phyloP scores from a whole-genome alignment of 2,797 vertebrate genomes.

The Vireo griseus region DNA sequence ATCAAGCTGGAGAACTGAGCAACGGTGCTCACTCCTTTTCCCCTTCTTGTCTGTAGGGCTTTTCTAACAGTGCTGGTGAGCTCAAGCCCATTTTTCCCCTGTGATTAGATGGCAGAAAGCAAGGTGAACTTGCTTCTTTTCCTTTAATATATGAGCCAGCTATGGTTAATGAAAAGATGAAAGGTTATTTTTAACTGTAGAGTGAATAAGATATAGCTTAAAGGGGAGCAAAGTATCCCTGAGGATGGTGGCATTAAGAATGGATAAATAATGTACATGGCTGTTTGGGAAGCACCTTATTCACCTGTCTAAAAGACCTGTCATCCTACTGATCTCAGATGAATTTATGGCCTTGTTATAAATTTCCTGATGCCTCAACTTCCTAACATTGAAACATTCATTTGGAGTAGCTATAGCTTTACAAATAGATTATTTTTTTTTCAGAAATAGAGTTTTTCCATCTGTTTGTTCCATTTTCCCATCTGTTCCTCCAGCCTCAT shows the following conservation, averaged over 20 bases:
- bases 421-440: slow-evolving; percentile 65
- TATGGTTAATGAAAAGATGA: neutral
- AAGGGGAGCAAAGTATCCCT: neutral
- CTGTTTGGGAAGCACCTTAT: neutral
- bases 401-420: slow-evolving; percentile 68
- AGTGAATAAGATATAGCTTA: neutral
- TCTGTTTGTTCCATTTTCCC: slow-evolving; percentile 77
- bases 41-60: neutral
- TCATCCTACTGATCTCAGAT: neutral
- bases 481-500: slow-evolving; percentile 74
- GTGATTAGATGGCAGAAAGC: neutral
- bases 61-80: neutral
- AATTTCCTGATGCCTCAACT: slow-evolving; percentile 62
- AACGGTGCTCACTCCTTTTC: neutral
- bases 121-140: neutral
- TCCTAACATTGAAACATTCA: slow-evolving; percentile 60
- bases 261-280: neutral
- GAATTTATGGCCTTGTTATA: slow-evolving; percentile 53
- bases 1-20: neutral
- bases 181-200: neutral
- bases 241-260: neutral
- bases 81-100: neutral
- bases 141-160: neutral
- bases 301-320: neutral
- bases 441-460: slow-evolving; percentile 74